Evolutionary conservation across 1,140 invertebrate genomes (phyloP).

Genomic region (Solen grandis): DNA sequence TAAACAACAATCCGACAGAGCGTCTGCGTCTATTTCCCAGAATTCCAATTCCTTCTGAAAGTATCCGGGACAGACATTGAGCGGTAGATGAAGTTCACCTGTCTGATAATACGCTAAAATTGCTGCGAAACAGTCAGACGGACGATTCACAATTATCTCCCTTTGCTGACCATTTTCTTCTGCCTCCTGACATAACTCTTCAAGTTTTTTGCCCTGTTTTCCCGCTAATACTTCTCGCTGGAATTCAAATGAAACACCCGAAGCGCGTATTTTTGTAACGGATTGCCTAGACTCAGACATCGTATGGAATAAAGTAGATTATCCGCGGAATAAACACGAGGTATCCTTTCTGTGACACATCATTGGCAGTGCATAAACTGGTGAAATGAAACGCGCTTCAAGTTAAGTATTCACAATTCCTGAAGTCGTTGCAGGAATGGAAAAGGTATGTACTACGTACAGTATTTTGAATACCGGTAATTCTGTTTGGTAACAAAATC

Average conservation of each 20-base stretch:
- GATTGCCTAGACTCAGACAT: too few species aligned
- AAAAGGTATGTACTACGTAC: too few species aligned
- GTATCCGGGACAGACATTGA: slow-evolving; percentile 59
- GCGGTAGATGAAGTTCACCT: slow-evolving; percentile 68
- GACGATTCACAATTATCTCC: slow-evolving; percentile 45
- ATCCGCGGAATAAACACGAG: too few species aligned
- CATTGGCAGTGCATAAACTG: too few species aligned
- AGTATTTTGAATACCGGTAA: too few species aligned
- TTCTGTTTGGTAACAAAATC: too few species aligned
- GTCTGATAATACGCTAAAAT: slow-evolving; percentile 67
- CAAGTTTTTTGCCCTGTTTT: background rate
- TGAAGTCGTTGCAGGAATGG: too few species aligned
- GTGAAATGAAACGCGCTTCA: too few species aligned
- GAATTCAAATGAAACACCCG: slow-evolving; percentile 31
- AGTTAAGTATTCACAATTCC: too few species aligned
- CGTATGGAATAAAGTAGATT: too few species aligned
- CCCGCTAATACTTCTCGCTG: slow-evolving; percentile 2
- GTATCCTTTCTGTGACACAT: too few species aligned
- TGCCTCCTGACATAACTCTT: background rate
- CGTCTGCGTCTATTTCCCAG: slow-evolving; percentile 64
- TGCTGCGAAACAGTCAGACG: slow-evolving; percentile 58
- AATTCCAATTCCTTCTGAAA: slow-evolving; percentile 69
- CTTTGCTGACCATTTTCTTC: background rate
- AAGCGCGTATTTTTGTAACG: slow-evolving; percentile 43
- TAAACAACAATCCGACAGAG: slow-evolving; percentile 68